Conservation (phyloP, 2,797 vertebrate genomes). For the Amniataba percoides region DNA sequence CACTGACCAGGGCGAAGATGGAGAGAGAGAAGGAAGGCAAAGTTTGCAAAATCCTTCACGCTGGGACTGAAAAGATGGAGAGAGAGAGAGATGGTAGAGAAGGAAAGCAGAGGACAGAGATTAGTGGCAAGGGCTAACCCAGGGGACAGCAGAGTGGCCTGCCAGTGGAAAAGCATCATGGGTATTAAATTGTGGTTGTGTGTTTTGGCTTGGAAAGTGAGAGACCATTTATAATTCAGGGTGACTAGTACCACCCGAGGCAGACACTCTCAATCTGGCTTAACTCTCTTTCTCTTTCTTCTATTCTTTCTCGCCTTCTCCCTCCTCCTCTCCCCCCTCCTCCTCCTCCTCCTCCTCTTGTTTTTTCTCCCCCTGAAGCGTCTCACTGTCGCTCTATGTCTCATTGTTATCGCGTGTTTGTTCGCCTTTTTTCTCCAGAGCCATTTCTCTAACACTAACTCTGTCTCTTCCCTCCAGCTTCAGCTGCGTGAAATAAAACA, state of each 20-base stretch:
- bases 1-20: conserved; percentile 48
- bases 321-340: conserved; percentile 21
- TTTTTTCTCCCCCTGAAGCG: conserved; percentile 56
- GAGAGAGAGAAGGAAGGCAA: conserved; percentile 57
- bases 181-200: conserved; percentile 77
- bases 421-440: conserved; percentile 45
- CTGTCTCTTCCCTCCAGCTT: conserved; percentile 48
- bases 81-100: conserved; percentile 46
- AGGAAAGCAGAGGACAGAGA: conserved; percentile 69
- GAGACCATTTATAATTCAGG: conserved; percentile 83
- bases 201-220: conserved; percentile 80
- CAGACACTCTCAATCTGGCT: conserved; percentile 76
- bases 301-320: conserved; percentile 42
- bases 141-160: conserved; percentile 70
- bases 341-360: conserved; percentile 26
- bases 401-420: conserved; percentile 64
- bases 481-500: conserved; percentile 54
- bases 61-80: conserved; percentile 44
- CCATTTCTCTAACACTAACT: conserved; percentile 61
- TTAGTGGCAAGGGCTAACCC: conserved; percentile 69
- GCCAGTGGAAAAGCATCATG: conserved; percentile 79
- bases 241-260: conserved; percentile 78
- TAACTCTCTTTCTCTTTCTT: conserved; percentile 68
- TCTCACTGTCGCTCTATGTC: conserved; percentile 63
- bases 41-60: conserved; percentile 69